Base-by-base conservation (phyloP, 2,113 vertebrate species). In the Syrmaticus mikado region DNA sequence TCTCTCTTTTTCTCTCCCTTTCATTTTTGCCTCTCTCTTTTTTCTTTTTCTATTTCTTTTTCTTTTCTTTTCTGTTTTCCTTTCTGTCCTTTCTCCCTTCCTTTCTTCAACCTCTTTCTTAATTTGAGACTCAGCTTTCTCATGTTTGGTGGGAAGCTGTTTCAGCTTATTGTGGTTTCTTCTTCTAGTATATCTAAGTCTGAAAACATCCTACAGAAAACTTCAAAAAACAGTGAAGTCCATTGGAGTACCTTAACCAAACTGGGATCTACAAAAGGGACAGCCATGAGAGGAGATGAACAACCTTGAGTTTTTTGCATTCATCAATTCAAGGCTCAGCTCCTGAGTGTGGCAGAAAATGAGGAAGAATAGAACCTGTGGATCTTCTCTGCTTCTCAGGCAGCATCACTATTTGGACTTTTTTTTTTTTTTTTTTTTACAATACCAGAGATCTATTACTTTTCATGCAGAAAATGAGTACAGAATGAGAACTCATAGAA, bases 131-230 rank as follows among this genome's bases (percentile, higher is more conserved):
- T 34, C 34, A 43, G n/a, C 11, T 89, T 88, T 89, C 61, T 34
- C 27, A 25, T 9, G 6, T 38, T 17, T 27, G 8, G 30, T 30
- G 8, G n/a, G 45, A 46, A 36, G 28, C 13, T 34, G 14, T 24
- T 68, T 62, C 53, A 66, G 22, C n/a, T 78, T 43, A 20, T 16
- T n/a, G 41, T 43, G 28, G 13, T 83, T 82, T 78, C 27, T 65
- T 76, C 36, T 4, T 18, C 48, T 72, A 20, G 2, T 41, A n/a
- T 19, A 60, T 6, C 32, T 62, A 1, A 0, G 10, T 22, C 46
- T 64, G 34, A 87, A 76, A 77, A n/a, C 12, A 82, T 8, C 11
- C 21, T 24, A 20, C 3, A 10, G 17, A 4, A 7, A 72, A 30
- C 43, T 53, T 55, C 24, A 34, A 73, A 45, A 78, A 15, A 0